Base-by-base conservation (phyloP, 2,797 vertebrate genomes). In the Acanthurus tractus region DNA sequence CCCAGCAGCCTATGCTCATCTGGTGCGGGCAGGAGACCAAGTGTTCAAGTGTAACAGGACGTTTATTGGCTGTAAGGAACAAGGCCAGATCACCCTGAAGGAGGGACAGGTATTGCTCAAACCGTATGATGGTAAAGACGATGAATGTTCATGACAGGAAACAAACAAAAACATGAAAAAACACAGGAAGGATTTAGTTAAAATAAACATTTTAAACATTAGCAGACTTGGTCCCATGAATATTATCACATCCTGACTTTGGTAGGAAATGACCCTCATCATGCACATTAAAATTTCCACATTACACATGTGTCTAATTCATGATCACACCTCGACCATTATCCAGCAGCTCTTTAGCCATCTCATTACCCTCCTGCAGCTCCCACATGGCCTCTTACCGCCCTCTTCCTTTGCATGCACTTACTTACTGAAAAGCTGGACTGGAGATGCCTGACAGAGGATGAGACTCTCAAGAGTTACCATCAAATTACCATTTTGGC, bases 11-110 rank as follows among this genome's bases (percentile, higher is more conserved):
- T 99, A 96, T 76, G 97, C 97, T 79, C 97, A 98, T 74, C 95
- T 94, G 92, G 91, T 98, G 74, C 95, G 89, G 54, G 87, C 93
- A 0, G 96, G 95, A 13, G 97, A 98, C 86, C 96, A 93, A 79
- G 96, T 99, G 84, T 99, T 96, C 91, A 95, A 95, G 79, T 99
- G 98, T 86, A 93, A 94, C 82, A 96, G 96, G 88, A 97, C 97
- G 0, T 99, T 98, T 92, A 96, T 96, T 9, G 98, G 98, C 79
- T 97, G 96, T 88, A 98, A 98, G 87, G 97, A 99, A 66, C 97
- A 99, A 91, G 97, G 97, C 40, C 98, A 99, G 89, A 97, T 98
- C 91, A 98, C 96, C 4, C 89, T 99, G 83, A 99, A 99, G 84
- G 97, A 99, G 87, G 98, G 97, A 62, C 98, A 99, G 96, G 98